Evolutionary conservation across 2,888 invertebrate genomes (phyloP).

Genomic region (Polymixis flavicincta): DNA sequence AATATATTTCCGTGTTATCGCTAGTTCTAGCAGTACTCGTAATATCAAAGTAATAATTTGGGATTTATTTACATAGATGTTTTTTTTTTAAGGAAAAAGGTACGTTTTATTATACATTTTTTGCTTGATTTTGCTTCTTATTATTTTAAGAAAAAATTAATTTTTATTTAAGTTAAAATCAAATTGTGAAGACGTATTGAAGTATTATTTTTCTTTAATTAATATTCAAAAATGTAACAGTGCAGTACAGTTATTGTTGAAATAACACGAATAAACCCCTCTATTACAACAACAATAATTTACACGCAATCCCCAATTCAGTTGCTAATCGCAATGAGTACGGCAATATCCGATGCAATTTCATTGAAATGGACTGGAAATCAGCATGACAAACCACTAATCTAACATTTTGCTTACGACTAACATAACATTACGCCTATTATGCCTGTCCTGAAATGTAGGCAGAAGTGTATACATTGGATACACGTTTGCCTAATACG

Average conservation of each 20-base stretch:
- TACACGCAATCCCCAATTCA: neutral
- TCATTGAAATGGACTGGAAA: slow-evolving; percentile 43
- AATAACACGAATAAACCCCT: neutral
- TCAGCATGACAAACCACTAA: slow-evolving; percentile 19
- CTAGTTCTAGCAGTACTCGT: neutral
- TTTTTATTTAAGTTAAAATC: neutral
- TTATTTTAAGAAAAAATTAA: neutral
- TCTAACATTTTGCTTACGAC: slow-evolving; percentile 17
- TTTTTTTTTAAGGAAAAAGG: no score
- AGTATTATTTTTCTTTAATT: no score
- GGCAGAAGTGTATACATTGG: neutral
- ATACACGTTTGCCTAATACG: no score
- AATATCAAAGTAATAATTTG: no score
- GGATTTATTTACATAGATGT: no score
- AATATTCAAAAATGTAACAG: neutral
- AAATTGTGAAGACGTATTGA: neutral
- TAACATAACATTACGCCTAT: neutral
- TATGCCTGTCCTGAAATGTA: neutral
- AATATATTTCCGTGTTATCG: neutral
- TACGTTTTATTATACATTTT: no score
- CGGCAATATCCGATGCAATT: slow-evolving; percentile 34
- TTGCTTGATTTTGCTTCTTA: neutral
- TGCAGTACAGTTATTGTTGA: neutral
- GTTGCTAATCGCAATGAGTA: slow-evolving; percentile 33
- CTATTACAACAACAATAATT: slow-evolving; percentile 18